Base-by-base conservation (phyloP, 1,140 invertebrate genomes). In the Atta colombica region DNA sequence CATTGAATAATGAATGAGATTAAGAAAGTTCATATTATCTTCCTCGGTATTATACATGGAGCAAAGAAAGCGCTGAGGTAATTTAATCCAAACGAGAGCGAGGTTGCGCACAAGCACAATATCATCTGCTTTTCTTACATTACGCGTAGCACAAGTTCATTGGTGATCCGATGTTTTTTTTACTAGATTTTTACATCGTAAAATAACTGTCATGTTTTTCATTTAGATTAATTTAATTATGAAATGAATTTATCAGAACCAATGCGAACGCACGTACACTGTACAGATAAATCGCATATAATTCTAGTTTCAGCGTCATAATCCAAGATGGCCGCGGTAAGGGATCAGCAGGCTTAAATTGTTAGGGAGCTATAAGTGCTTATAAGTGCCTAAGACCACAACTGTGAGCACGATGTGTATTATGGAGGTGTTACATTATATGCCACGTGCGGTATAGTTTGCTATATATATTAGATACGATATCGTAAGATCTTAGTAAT, bases 21-120 rank as follows among this genome's bases (percentile, higher is more conserved):
- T 82, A 82, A 82, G 68, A 82, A 82, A 82, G 68, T 82, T 82
- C 39, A 58, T 74, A 61, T 82, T 82, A 72, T 82, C 80, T 82
- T 82, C 39, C 4, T 55, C 25, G 35, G 45, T 61, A 82, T 82
- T 82, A 82, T 82, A 61, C 25, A 16, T 55, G 7, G 68, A 61
- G 80, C n/a, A 82, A 82, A 82, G 66, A 72, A 82, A 82, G 45
- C 68, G 18, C 78, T 35, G 28, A 66, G 39, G 55, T 74, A 82
- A 82, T 82, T 82, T 74, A 61, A 82, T 82, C 14, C 80, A 60
- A 71, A 53, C 45, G 45, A 80, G 12, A 55, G 35, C 51, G 35
- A 35, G 55, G 25, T 72, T 31, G 18, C 21, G 18, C 25, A 39
- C 1, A 35, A 65, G 60, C 10, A 66, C n/a, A 16, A 31, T 66